Evolutionary conservation across 1,140 invertebrate species (phyloP).

Genomic region (Melipona quadrifasciata): DNA sequence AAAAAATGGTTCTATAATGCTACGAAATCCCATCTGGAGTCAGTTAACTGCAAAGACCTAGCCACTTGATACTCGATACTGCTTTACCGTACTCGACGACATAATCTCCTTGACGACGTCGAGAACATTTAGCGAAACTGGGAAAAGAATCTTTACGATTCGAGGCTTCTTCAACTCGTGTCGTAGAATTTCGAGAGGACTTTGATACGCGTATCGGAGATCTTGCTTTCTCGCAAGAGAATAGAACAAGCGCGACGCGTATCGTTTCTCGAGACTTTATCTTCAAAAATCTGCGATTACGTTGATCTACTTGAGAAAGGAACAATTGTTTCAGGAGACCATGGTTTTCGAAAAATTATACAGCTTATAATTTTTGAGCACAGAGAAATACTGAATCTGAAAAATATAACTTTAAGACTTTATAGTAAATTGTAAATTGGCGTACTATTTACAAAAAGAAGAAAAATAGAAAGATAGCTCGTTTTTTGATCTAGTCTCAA

Average conservation of each 20-base stretch:
- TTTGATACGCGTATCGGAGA: not conserved
- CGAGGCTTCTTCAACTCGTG: slow-evolving; percentile 35
- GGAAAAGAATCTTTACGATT: slow-evolving; percentile 49
- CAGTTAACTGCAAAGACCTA: slow-evolving; percentile 20
- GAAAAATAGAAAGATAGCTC: too few species aligned
- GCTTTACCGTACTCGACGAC: slow-evolving; percentile 28
- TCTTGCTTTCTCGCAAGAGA: not conserved
- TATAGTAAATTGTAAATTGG: too few species aligned
- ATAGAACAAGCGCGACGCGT: not conserved
- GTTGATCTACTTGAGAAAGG: not conserved
- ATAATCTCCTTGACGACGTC: slow-evolving; percentile 50
- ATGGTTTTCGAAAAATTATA: not conserved
- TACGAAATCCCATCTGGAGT: not conserved
- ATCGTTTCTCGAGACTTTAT: not conserved
- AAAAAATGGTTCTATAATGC: too few species aligned
- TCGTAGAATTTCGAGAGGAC: slow-evolving; percentile 17
- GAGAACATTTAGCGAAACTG: slow-evolving; percentile 58
- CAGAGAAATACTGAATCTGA: not conserved
- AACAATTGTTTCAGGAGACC: not conserved
- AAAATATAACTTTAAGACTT: not conserved
- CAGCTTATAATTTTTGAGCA: not conserved
- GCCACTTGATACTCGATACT: slow-evolving; percentile 40
- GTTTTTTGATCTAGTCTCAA: too few species aligned
- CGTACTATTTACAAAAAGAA: too few species aligned
- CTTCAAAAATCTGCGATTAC: not conserved